These are phyloP conservation scores for Monomorium pharaonis DNA, from an alignment of 1,140 invertebrate species.

Conservation along the genomic window DNA sequence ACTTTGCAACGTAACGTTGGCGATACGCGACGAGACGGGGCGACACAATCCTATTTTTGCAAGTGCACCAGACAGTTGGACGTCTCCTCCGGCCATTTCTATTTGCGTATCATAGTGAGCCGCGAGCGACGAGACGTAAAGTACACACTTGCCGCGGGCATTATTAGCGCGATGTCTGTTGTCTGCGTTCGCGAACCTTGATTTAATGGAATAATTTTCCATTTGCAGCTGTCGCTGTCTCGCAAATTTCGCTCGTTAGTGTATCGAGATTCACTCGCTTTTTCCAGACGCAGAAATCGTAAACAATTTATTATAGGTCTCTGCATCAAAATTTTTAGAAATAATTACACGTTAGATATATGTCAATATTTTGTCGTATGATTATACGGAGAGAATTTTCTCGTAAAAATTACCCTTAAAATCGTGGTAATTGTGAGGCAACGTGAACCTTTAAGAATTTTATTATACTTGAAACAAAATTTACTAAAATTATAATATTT, in stretches of 20 bases:
- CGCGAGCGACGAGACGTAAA: conserved; percentile 53
- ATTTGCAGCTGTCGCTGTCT: conserved; percentile 7
- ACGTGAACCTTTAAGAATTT: too few species aligned
- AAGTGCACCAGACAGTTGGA: conserved; percentile 79
- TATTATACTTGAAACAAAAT: too few species aligned
- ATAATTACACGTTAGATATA: background rate
- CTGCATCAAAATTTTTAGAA: background rate
- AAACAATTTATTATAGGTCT: background rate
- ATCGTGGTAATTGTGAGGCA: too few species aligned
- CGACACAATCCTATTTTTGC: conserved; percentile 80
- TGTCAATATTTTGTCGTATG: background rate
- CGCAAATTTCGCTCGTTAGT: background rate
- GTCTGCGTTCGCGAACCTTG: conserved; percentile 53
- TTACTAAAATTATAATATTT: too few species aligned
- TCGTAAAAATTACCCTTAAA: too few species aligned
- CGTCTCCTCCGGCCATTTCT: conserved; percentile 72
- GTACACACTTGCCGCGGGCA: conserved; percentile 43
- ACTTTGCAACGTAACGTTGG: conserved; percentile 43
- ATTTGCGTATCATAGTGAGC: conserved; percentile 70
- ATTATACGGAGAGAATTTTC: too few species aligned
- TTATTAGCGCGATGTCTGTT: conserved; percentile 72
- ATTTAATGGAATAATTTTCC: conserved; percentile 5
- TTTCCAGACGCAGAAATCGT: background rate
- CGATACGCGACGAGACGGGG: conserved; percentile 48
- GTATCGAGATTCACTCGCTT: background rate